Evolutionary conservation across 2,888 invertebrate species (phyloP), one percentile per base, ranked within the genome.

Genomic region (Trachelus tabidus): DNA sequence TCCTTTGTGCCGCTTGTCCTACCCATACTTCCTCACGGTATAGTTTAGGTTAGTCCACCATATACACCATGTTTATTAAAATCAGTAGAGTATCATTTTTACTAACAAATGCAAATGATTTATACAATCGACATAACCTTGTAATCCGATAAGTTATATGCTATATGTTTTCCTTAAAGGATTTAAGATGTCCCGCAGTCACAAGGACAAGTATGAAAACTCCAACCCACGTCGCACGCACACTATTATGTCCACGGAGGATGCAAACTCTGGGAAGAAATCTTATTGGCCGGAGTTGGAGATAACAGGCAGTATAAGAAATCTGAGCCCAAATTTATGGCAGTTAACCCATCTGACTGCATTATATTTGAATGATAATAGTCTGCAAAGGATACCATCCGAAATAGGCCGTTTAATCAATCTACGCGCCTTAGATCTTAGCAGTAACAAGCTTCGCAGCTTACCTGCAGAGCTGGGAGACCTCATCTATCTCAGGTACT

Each of bases 391-490:
- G 90, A 94, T 99, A 91, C 98, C 99, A 80, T 93, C 97, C 37
- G 98, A 99, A 92, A 98, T 99, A 88, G 95, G 95, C 86, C 95
- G 95, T 88, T 94, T 99, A 86, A 93, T 93, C 82, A 97, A 97
- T 92, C 94, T 99, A 83, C 95, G 96, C 87, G 95, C 96, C 83
- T 93, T 99, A 85, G 99, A 99, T 93, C 93, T 98, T 87, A 98
- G 98, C 84, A 96, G 96, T 92, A 99, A 99, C 93, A 98, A 98
- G 93, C 93, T 99, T 87, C 94, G 98, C 83, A 96, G 96, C 91
- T 93, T 99, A 92, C 99, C 99, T 83, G 96, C 97, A 77, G 99
- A 99, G 93, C 94, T 99, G 76, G 99, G 99, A 80, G 99, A 99
- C 92, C 95, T 99, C 90, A 97, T 98, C 92, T 96, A 97, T 91